These are phyloP conservation scores for Tetragonula carbonaria DNA, from an alignment of 2,888 invertebrate species.

Conservation along the genomic window DNA sequence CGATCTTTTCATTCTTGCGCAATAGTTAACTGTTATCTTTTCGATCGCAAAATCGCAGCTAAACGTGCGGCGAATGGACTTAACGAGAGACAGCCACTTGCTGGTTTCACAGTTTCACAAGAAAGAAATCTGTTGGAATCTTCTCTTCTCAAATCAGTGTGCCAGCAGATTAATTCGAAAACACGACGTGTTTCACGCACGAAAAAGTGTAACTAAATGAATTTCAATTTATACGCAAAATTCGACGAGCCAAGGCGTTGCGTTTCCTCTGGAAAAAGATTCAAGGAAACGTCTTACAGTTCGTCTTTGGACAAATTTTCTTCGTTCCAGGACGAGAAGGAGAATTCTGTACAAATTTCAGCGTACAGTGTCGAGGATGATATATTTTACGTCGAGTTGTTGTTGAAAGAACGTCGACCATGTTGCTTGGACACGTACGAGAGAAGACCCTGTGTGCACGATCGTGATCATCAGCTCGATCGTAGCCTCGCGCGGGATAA, in stretches of 20 bases:
- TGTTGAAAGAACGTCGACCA: not conserved
- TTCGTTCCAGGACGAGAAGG: not conserved
- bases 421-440: not conserved
- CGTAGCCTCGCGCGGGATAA: constrained; percentile 21
- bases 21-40: constrained; percentile 3
- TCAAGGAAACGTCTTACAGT: not conserved
- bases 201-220: not conserved
- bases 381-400: not conserved
- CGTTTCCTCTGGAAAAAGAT: not conserved
- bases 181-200: not conserved
- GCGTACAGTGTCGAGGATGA: not conserved
- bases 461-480: constrained; percentile 23
- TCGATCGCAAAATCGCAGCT: not conserved
- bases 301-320: not conserved
- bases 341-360: not conserved
- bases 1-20: constrained; percentile 18
- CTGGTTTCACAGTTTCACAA: not conserved
- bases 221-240: not conserved
- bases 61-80: not conserved
- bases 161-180: not conserved
- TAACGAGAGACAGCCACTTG: constrained; percentile 9
- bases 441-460: constrained; percentile 14
- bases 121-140: too few relatives aligned
- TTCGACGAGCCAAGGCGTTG: not conserved
- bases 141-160: too few relatives aligned